A percentile compares a stretch with the other conserved stretches of the same genome.
phyloP scores from a whole-genome alignment of 2,113 vertebrate genomes.

The Equus przewalskii region DNA sequence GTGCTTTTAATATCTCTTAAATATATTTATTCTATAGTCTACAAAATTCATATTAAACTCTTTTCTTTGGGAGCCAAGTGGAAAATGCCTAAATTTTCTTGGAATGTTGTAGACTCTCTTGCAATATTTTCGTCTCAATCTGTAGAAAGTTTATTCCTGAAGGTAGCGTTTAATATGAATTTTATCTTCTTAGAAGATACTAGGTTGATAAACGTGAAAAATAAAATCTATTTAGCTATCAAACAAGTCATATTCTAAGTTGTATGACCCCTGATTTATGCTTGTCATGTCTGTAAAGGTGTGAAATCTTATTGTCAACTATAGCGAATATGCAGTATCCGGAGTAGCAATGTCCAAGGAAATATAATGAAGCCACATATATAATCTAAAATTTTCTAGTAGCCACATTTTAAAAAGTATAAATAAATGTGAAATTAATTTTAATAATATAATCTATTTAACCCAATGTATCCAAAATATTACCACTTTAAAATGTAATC shows the following conservation, averaged over 20 bases:
- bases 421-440: background rate
- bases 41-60: background rate
- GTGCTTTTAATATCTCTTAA: background rate
- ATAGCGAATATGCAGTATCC: background rate
- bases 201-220: constrained; percentile 34
- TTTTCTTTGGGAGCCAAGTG: constrained; percentile 36
- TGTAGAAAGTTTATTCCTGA: constrained; percentile 21
- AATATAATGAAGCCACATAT: background rate
- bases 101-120: background rate
- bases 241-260: background rate
- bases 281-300: background rate
- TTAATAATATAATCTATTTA: background rate
- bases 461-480: background rate
- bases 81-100: background rate
- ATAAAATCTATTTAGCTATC: background rate
- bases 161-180: background rate
- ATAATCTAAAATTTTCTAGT: background rate
- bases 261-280: background rate
- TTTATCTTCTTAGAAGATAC: constrained; percentile 1
- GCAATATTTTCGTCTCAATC: background rate
- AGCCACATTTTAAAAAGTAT: background rate
- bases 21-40: background rate
- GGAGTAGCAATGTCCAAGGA: background rate
- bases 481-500: background rate
- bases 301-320: background rate